A percentile compares a stretch with the other conserved stretches of the same genome.
Evolutionary conservation across 2,113 vertebrate genomes (phyloP).

Genomic region (Cyphomyrus discorhynchus): DNA sequence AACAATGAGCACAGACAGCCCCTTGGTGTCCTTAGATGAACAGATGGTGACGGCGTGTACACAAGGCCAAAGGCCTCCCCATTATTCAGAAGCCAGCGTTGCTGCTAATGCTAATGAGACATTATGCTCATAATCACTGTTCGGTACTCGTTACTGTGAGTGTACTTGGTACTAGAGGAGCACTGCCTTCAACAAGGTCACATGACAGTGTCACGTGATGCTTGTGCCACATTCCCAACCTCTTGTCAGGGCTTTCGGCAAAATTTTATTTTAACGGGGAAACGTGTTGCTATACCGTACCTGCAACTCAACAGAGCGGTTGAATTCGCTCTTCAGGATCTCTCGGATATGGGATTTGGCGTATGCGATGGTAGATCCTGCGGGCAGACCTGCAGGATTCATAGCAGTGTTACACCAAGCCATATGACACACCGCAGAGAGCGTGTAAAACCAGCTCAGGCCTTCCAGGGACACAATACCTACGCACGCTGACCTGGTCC

Average conservation of each 20-base stretch:
- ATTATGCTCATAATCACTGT: not conserved
- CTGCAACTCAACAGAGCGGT: constrained; percentile 80
- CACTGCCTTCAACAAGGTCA: not conserved
- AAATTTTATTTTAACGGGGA: not conserved
- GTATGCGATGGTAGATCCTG: constrained; percentile 69
- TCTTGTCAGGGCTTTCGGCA: not conserved
- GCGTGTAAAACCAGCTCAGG: not conserved
- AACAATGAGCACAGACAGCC: not conserved
- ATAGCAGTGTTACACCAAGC: constrained; percentile 8
- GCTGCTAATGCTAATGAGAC: not conserved
- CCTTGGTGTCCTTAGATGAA: not conserved
- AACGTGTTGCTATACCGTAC: constrained; percentile 48
- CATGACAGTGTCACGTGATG: not conserved
- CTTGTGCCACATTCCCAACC: not conserved
- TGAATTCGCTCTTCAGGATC: constrained; percentile 76
- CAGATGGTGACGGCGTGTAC: not conserved
- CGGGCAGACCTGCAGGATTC: constrained; percentile 68
- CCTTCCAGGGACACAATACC: not conserved
- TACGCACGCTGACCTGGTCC: not conserved
- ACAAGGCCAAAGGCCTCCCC: not conserved
- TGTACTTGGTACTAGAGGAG: not conserved
- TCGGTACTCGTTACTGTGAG: not conserved
- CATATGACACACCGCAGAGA: not conserved
- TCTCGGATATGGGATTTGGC: constrained; percentile 76
- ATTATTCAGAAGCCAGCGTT: not conserved